Evolutionary conservation across 2,888 invertebrate genomes (phyloP), one percentile per base, ranked within the genome.

Genomic region (Lycia hirtaria): DNA sequence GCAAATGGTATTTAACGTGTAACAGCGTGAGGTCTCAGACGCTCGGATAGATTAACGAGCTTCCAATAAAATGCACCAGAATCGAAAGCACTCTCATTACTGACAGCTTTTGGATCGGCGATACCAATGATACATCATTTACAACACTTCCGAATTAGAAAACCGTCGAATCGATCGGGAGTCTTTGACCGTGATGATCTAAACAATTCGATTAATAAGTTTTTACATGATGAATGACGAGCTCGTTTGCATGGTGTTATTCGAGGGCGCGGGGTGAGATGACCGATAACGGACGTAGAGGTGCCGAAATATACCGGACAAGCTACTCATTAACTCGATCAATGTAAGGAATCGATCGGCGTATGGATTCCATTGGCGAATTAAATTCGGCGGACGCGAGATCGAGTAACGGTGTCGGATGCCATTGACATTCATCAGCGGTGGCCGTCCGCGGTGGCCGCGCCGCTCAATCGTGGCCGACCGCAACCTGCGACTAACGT

Each of bases 391-490:
- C 86, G 81, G 81, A 77, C 83, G 85, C 83, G 85, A 87, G 90
- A 90, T 88, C 84, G 86, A 85, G 78, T 91, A 92, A 91, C 91
- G 91, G 91, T 88, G 81, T 69, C 69, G 80, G 79, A 85, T 89
- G 91, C 90, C 91, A 91, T 82, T 90, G 91, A 90, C 91, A 91
- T 86, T 85, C 86, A 88, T 87, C 88, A 87, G 87, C 75, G 81
- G 80, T 77, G 78, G 81, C 71, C 69, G 69, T 69, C 78, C 79
- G 81, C 72, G 68, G 69, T 68, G 67, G 71, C 60, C 71, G 69
- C 67, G 61, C 63, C 69, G 64, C 70, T 72, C 72, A 69, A 68
- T 69, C 71, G 74, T 64, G 64, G 53, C 37, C 52, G 63, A 62
- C 65, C 67, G 52, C 73, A 70, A 63, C 64, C 72, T 70, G 75